Conservation (phyloP, 2,113 vertebrate species). For the Machaerirhynchus nigripectus region DNA sequence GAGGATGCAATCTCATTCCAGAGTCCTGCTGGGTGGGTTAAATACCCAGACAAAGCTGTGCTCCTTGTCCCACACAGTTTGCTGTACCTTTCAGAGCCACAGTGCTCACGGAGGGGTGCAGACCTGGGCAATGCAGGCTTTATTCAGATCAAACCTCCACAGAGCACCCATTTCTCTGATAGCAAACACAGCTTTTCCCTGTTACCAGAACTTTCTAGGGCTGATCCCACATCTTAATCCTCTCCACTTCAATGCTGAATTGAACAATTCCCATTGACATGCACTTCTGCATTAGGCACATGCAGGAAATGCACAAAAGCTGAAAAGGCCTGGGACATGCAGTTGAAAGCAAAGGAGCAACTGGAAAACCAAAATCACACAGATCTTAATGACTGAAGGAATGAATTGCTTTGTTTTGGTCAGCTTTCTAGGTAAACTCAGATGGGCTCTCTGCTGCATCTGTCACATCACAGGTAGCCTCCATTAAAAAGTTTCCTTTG, state of each 20-base stretch:
- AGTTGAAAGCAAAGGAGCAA: background rate
- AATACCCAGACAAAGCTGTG: rapidly evolving
- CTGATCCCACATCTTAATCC: background rate
- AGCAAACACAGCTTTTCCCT: background rate
- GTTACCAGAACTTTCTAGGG: background rate
- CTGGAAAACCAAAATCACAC: background rate
- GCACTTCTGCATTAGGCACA: background rate
- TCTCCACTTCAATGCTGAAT: background rate
- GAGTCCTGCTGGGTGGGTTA: background rate
- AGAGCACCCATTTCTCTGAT: background rate
- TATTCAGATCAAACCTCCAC: background rate
- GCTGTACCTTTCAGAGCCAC: background rate
- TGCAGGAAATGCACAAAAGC: background rate
- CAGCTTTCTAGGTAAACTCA: background rate
- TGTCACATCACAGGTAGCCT: background rate
- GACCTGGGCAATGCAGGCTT: background rate
- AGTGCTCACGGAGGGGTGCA: background rate
- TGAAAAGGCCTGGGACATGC: background rate
- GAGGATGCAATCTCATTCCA: background rate
- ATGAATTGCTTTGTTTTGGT: background rate
- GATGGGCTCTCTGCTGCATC: background rate
- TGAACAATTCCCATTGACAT: background rate
- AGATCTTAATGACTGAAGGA: background rate
- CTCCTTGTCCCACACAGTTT: background rate
- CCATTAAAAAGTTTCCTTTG: background rate